Percentiles rank a stretch among this genome's conserved stretches.
phyloP scores from a whole-genome alignment of 2,888 invertebrate genomes.

The Oligia latruncula region DNA sequence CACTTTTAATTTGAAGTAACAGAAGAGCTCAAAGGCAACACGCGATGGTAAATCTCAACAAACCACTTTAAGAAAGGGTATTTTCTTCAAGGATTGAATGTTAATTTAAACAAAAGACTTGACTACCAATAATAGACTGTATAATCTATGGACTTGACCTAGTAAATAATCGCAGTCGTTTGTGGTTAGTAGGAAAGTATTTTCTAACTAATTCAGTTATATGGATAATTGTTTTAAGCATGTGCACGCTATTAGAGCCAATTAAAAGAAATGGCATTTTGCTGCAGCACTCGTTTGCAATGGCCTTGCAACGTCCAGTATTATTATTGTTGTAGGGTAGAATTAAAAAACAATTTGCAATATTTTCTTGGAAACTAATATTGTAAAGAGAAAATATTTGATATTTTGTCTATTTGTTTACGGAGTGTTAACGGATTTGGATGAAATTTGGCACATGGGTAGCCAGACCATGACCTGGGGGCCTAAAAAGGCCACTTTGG shows the following conservation, averaged over 20 bases:
- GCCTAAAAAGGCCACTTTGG: too few relatives aligned
- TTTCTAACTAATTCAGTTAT: slow-evolving; percentile 12
- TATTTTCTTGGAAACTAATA: slow-evolving; percentile 10
- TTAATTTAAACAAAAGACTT: slow-evolving; percentile 29
- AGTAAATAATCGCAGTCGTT: slow-evolving; percentile 14
- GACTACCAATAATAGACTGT: not conserved
- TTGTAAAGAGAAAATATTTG: too few relatives aligned
- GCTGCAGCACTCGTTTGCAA: not conserved
- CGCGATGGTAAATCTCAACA: slow-evolving; percentile 45
- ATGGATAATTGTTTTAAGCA: slow-evolving; percentile 32
- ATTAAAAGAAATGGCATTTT: slow-evolving; percentile 30
- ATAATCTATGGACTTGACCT: slow-evolving; percentile 1
- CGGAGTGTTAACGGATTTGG: too few relatives aligned
- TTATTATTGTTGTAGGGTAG: not conserved
- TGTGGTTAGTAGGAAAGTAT: slow-evolving; percentile 1
- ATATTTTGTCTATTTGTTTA: too few relatives aligned
- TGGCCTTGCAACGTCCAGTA: not conserved
- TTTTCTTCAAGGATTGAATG: slow-evolving; percentile 24
- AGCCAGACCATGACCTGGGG: too few relatives aligned
- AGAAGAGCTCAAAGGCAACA: slow-evolving; percentile 3
- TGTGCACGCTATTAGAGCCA: slow-evolving; percentile 8
- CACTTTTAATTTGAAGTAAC: not conserved
- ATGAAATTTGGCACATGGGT: too few relatives aligned
- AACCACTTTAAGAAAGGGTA: slow-evolving; percentile 26
- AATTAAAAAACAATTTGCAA: slow-evolving; percentile 4